Conservation (phyloP, 2,797 vertebrate genomes). For the Meriones psammophilus region DNA sequence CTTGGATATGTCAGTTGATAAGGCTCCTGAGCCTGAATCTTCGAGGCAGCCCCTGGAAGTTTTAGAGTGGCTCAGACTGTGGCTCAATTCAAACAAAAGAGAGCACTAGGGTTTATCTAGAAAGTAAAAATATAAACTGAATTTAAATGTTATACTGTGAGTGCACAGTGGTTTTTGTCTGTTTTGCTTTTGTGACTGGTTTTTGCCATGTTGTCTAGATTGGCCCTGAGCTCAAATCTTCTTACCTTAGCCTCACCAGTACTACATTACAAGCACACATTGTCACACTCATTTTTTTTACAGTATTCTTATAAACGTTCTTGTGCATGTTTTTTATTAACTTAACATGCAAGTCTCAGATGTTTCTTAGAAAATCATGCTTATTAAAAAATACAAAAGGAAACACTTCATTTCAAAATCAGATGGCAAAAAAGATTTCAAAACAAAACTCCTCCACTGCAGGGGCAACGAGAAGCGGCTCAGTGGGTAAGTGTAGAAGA, state of each 20-base stretch:
- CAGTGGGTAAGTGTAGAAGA: not conserved
- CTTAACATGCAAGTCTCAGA: not conserved
- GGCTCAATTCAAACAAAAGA: too few relatives aligned
- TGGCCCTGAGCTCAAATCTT: not conserved
- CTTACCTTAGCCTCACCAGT: not conserved
- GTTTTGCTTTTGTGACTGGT: not conserved
- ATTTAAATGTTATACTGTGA: slow-evolving; percentile 27
- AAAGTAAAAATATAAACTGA: not conserved
- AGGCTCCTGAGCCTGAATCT: too few relatives aligned
- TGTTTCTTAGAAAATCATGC: not conserved
- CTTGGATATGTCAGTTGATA: too few relatives aligned
- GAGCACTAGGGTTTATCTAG: not conserved
- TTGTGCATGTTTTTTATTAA: not conserved
- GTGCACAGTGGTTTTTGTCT: not conserved
- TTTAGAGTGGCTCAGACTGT: too few relatives aligned
- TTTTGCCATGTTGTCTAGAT: not conserved
- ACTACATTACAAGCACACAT: not conserved
- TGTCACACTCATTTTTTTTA: not conserved
- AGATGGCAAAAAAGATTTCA: slow-evolving; percentile 1
- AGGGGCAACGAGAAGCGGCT: not conserved
- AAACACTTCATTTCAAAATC: not conserved
- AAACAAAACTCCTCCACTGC: not conserved
- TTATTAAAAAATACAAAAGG: not conserved
- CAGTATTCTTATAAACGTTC: not conserved
- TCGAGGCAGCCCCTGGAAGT: too few relatives aligned